These are phyloP conservation scores for Chymomyza costata DNA, from an alignment of 1,140 invertebrate genomes.

Conservation along the genomic window DNA sequence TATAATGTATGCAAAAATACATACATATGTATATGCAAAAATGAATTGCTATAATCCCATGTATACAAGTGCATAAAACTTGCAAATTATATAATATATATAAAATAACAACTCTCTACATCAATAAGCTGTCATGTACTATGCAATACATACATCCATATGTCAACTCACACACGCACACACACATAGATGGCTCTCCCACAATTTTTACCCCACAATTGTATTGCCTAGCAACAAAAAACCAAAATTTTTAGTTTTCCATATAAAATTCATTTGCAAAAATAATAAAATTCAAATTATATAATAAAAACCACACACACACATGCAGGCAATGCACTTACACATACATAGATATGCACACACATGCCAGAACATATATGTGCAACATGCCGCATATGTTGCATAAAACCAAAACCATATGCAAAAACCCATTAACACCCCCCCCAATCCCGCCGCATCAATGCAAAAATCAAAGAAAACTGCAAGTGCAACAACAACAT, in stretches of 20 bases:
- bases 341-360: neutral
- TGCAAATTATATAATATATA: slow-evolving; percentile 32
- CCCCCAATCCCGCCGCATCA: slow-evolving; percentile 14
- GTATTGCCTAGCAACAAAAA: slow-evolving; percentile 42
- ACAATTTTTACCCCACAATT: slow-evolving; percentile 3
- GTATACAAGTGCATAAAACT: neutral
- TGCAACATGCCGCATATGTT: slow-evolving; percentile 59
- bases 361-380: slow-evolving; percentile 9
- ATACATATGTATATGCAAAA: slow-evolving; percentile 16
- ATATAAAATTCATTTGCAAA: slow-evolving; percentile 27
- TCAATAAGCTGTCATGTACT: too few relatives aligned
- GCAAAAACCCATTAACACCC: slow-evolving; percentile 38
- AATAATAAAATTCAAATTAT: slow-evolving; percentile 72
- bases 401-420: slow-evolving; percentile 70
- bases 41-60: neutral
- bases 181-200: slow-evolving; percentile 1
- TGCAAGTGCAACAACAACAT: neutral
- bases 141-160: too few relatives aligned
- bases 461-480: neutral
- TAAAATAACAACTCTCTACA: slow-evolving; percentile 12
- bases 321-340: too few relatives aligned
- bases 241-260: slow-evolving; percentile 27
- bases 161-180: too few relatives aligned
- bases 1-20: slow-evolving; percentile 28
- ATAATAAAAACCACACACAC: slow-evolving; percentile 61